A percentile compares a stretch with the other conserved stretches of the same genome.
phyloP scores from a whole-genome alignment of 2,797 vertebrate genomes.

The Rhincodon typus region DNA sequence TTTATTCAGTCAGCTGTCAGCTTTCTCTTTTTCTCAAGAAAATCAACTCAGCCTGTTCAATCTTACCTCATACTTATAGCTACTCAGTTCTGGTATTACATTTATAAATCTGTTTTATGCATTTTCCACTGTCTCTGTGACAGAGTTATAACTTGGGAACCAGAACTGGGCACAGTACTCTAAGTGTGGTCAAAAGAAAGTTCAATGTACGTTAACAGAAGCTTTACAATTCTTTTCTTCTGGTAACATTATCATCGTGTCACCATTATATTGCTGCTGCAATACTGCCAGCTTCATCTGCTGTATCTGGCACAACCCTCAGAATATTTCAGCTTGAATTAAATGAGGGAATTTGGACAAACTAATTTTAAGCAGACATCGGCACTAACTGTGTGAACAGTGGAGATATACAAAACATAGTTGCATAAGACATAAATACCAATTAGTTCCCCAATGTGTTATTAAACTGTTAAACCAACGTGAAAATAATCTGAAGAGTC shows the following conservation, averaged over 20 bases:
- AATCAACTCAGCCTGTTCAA: neutral
- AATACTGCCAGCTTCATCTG: constrained; percentile 16
- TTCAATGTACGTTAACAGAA: neutral
- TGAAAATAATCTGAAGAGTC: constrained; percentile 28
- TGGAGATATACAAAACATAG: constrained; percentile 14
- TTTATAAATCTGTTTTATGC: neutral
- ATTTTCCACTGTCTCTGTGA: neutral
- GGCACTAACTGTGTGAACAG: constrained; percentile 20
- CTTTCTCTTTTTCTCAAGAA: neutral
- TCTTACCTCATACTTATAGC: neutral
- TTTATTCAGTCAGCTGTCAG: neutral
- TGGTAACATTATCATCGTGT: neutral
- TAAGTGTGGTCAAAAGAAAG: neutral
- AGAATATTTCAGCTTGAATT: constrained; percentile 14
- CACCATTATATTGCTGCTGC: neutral
- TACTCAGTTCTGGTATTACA: neutral
- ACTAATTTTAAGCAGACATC: constrained; percentile 27
- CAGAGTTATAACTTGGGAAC: neutral
- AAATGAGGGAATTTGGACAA: constrained; percentile 26
- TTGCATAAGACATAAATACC: constrained; percentile 31
- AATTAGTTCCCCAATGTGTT: constrained; percentile 31
- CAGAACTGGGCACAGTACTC: neutral
- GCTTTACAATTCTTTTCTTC: neutral
- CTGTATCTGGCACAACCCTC: neutral
- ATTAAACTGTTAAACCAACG: constrained; percentile 35